phyloP scores from a whole-genome alignment of 1,140 invertebrate species.

The Leptinotarsa undecemlineata region DNA sequence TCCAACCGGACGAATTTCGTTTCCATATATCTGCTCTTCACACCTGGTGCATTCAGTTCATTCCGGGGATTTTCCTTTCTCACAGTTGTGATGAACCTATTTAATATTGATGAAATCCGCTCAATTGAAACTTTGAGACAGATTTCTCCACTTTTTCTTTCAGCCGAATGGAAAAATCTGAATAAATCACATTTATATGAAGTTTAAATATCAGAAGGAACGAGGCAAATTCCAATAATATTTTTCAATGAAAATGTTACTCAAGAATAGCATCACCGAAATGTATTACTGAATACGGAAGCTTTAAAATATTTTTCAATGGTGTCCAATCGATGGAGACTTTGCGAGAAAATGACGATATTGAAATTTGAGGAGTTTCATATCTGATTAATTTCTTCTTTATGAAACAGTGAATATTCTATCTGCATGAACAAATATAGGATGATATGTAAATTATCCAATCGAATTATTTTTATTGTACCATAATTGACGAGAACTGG shows the following conservation, averaged over 20 bases:
- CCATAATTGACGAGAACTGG: too few relatives aligned
- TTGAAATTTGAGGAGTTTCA: too few relatives aligned
- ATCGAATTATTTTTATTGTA: too few relatives aligned
- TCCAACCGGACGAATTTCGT: neutral
- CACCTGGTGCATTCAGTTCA: neutral
- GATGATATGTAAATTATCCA: too few relatives aligned
- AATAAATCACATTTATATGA: neutral
- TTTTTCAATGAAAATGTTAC: neutral
- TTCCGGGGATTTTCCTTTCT: neutral
- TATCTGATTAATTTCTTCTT: too few relatives aligned
- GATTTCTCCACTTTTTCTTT: neutral
- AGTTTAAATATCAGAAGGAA: neutral
- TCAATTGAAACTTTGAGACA: neutral
- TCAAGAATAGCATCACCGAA: neutral
- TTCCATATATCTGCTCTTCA: neutral
- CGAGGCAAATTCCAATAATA: neutral
- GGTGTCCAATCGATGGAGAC: too few relatives aligned
- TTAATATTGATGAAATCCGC: neutral
- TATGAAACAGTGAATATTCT: too few relatives aligned
- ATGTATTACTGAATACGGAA: neutral
- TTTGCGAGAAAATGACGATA: too few relatives aligned
- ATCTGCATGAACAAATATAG: too few relatives aligned
- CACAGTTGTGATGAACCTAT: conserved; percentile 3
- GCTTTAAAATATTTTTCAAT: neutral
- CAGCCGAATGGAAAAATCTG: neutral